A percentile compares a stretch with the other conserved stretches of the same genome.
These are phyloP conservation scores for Anagrus nilaparvatae DNA, from an alignment of 1,140 invertebrate genomes.

Conservation along the genomic window DNA sequence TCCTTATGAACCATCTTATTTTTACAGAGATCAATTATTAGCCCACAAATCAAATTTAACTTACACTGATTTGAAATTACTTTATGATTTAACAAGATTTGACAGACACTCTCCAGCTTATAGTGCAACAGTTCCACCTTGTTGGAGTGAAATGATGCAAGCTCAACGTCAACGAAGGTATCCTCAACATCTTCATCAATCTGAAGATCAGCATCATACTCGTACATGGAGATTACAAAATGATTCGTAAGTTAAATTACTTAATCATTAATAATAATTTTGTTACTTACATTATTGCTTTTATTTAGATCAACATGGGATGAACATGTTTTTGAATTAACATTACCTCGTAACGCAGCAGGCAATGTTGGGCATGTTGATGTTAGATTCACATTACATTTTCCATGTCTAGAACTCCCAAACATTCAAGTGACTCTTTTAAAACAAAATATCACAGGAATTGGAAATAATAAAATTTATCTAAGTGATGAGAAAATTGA, in stretches of 20 bases:
- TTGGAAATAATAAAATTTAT: slow-evolving; percentile 45
- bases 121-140: slow-evolving; percentile 79
- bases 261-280: not conserved
- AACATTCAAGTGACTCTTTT: slow-evolving; percentile 69
- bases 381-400: slow-evolving; percentile 72
- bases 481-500: slow-evolving; percentile 51
- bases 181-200: slow-evolving; percentile 64
- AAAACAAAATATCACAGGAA: slow-evolving; percentile 68
- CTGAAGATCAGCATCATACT: slow-evolving; percentile 69
- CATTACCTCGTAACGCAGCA: slow-evolving; percentile 58
- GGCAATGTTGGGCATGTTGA: slow-evolving; percentile 75
- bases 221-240: slow-evolving; percentile 79
- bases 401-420: slow-evolving; percentile 51
- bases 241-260: slow-evolving; percentile 49
- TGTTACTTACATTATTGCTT: not conserved
- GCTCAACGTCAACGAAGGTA: slow-evolving; percentile 76
- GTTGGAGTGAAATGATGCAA: slow-evolving; percentile 86
- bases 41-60: slow-evolving; percentile 46
- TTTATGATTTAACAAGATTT: slow-evolving; percentile 57
- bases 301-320: slow-evolving; percentile 67
- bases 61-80: slow-evolving; percentile 43
- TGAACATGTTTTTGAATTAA: slow-evolving; percentile 83
- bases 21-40: slow-evolving; percentile 39
- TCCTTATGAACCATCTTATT: slow-evolving; percentile 1
- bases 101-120: slow-evolving; percentile 54